Evolutionary conservation across 2,113 vertebrate genomes (phyloP).

Genomic region (Callionymus lyra): DNA sequence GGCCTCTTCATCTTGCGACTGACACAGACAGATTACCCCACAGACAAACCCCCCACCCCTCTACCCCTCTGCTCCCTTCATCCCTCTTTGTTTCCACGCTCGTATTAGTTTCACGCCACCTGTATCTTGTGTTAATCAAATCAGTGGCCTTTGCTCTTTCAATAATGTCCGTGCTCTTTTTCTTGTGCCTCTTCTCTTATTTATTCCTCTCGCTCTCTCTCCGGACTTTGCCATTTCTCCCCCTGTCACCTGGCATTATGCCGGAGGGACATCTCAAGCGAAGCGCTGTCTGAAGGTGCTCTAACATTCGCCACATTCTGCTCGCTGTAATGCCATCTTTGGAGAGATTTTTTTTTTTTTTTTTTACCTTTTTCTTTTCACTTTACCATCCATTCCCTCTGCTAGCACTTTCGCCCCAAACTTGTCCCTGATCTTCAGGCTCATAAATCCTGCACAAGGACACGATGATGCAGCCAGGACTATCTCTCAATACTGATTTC

Average conservation of each 20-base stretch:
- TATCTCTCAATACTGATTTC: slow-evolving; percentile 36
- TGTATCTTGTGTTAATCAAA: slow-evolving; percentile 45
- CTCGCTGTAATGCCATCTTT: slow-evolving; percentile 10
- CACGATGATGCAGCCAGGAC: slow-evolving; percentile 40
- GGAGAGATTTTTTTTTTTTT: slow-evolving; percentile 14
- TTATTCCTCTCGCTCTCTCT: slow-evolving; percentile 5
- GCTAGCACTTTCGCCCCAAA: slow-evolving; percentile 28
- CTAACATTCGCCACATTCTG: slow-evolving; percentile 13
- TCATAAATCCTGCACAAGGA: slow-evolving; percentile 64
- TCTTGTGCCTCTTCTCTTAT: slow-evolving; percentile 17
- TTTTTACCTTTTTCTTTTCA: slow-evolving; percentile 16
- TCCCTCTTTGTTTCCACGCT: slow-evolving; percentile 14
- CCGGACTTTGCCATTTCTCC: slow-evolving; percentile 27
- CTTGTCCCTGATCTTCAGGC: slow-evolving; percentile 53
- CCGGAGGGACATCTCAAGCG: slow-evolving; percentile 27
- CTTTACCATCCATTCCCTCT: slow-evolving; percentile 33
- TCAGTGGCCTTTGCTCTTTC: slow-evolving; percentile 30
- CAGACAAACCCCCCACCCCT: slow-evolving; percentile 19
- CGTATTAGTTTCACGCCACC: too few relatives aligned
- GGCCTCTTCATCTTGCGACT: slow-evolving; percentile 58
- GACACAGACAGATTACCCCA: slow-evolving; percentile 62
- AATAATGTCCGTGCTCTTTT: slow-evolving; percentile 24
- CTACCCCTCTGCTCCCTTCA: slow-evolving; percentile 6
- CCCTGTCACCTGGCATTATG: slow-evolving; percentile 44
- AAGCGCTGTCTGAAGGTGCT: slow-evolving; percentile 16